Conservation (phyloP, 2,113 vertebrate genomes). For the Ochotona princeps region DNA sequence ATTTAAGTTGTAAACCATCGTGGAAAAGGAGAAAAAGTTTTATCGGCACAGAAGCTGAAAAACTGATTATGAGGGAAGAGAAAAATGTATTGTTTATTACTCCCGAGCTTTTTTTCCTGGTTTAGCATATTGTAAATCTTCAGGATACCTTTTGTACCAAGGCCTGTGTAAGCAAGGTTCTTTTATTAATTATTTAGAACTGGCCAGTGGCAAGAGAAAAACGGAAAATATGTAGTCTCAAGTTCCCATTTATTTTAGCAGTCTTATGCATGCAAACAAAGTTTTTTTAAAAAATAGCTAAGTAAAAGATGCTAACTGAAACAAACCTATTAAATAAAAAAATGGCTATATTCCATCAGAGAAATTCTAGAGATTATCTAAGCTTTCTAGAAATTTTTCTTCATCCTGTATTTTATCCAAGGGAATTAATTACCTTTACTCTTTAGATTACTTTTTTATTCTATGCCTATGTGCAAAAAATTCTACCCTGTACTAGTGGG, state of each 20-base stretch:
- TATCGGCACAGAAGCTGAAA: conserved; percentile 80
- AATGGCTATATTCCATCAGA: not conserved
- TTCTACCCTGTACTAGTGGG: not conserved
- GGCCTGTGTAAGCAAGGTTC: conserved; percentile 48
- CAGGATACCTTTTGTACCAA: conserved; percentile 75
- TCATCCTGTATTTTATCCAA: not conserved
- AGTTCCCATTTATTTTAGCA: conserved; percentile 59
- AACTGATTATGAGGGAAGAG: conserved; percentile 81
- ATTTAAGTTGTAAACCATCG: conserved; percentile 89
- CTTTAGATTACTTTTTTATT: not conserved
- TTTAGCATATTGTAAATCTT: conserved; percentile 87
- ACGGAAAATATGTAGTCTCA: conserved; percentile 21
- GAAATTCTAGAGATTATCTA: not conserved
- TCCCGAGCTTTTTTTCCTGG: conserved; percentile 81
- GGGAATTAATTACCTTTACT: too few relatives aligned
- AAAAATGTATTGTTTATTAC: conserved; percentile 85
- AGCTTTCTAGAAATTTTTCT: conserved; percentile 29
- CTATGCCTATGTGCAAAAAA: not conserved
- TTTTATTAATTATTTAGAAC: conserved; percentile 74
- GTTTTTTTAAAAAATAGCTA: not conserved
- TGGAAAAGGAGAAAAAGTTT: conserved; percentile 85
- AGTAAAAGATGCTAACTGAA: conserved; percentile 44
- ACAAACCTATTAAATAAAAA: conserved; percentile 42
- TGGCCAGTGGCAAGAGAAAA: conserved; percentile 68
- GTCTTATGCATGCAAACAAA: conserved; percentile 39